phyloP scores from a whole-genome alignment of 2,113 vertebrate genomes.

The Platanista minor region DNA sequence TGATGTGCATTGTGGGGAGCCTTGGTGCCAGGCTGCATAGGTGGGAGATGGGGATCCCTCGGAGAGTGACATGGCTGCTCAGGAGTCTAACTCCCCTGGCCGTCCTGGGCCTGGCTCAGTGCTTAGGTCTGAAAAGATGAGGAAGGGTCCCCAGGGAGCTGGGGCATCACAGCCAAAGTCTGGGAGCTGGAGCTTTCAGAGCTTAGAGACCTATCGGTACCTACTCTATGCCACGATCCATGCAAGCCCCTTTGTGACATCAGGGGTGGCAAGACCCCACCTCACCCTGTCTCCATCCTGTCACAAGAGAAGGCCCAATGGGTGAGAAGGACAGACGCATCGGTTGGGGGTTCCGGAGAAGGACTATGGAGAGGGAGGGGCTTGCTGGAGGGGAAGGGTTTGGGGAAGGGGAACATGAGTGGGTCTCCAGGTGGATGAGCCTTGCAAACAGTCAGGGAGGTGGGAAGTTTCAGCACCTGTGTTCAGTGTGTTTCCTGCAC shows the following conservation, averaged over 20 bases:
- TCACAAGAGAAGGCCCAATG: background rate
- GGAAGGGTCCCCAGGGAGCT: no score
- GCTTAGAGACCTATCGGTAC: no score
- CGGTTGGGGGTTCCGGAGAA: background rate
- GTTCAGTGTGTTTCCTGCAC: background rate
- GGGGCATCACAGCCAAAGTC: no score
- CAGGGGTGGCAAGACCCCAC: no score
- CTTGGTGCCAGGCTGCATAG: background rate
- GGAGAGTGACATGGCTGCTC: background rate
- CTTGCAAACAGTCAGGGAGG: rapidly evolving
- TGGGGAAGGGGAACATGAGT: background rate
- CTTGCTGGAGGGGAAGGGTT: background rate
- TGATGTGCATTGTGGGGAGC: rapidly evolving
- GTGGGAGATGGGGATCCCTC: no score
- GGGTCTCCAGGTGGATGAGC: background rate
- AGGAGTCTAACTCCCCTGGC: background rate
- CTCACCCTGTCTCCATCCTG: no score
- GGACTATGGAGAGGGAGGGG: background rate
- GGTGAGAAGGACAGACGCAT: background rate
- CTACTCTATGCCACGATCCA: background rate
- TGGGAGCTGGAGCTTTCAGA: no score
- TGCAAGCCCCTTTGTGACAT: background rate
- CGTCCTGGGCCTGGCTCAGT: background rate
- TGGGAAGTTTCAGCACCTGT: rapidly evolving
- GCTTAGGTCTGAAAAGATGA: background rate